Base-by-base conservation (phyloP, 2,888 invertebrate genomes). In the Liposcelis brunnea region DNA sequence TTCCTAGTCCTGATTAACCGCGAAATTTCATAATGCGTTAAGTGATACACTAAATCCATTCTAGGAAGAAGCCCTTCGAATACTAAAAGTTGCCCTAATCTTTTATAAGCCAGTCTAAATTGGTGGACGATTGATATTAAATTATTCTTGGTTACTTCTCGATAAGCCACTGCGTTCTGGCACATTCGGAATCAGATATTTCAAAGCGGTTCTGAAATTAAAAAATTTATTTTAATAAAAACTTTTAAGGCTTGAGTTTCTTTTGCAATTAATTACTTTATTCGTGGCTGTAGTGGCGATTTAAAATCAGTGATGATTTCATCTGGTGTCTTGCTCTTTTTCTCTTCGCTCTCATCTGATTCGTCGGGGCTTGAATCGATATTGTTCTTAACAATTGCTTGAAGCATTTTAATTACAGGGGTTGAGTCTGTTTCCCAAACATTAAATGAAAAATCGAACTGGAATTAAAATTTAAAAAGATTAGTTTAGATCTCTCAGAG, bases 91-190 rank as follows among this genome's bases (percentile, higher is more conserved):
- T 63, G 55, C 1, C 71, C 78, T 16, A 84, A 61, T 21, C 62
- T 59, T 34, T 69, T 61, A 50, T 72, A 74, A 0, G 72, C 77
- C 40, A 71, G 53, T 49, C 80, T 67, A 40, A 78, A 51, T 55
- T 70, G 72, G 16, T 35, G 35, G 6, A 35, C 35, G 35, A 16
- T 10, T 34, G 63, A 59, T 37, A 75, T 67, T 6, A 70, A 37
- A 33, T 69, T 62, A 2, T 74, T 72, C 58, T 84, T 85, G 0
- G 80, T 77, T 49, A 62, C 60, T 60, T 85, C 84, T 46, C 84
- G 66, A 26, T 67, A 60, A 1, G 69, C 67, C 0, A 84, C 79
- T 2, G 74, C 70, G 6, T 64, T 64, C 15, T 75, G 69, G 47
- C 74, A 74, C 38, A 70, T n/a, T 63, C 0, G 75, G 75, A 18